Evolutionary conservation across 2,888 invertebrate species (phyloP), one percentile per base, ranked within the genome.

Genomic region (Agriotes lineatus): DNA sequence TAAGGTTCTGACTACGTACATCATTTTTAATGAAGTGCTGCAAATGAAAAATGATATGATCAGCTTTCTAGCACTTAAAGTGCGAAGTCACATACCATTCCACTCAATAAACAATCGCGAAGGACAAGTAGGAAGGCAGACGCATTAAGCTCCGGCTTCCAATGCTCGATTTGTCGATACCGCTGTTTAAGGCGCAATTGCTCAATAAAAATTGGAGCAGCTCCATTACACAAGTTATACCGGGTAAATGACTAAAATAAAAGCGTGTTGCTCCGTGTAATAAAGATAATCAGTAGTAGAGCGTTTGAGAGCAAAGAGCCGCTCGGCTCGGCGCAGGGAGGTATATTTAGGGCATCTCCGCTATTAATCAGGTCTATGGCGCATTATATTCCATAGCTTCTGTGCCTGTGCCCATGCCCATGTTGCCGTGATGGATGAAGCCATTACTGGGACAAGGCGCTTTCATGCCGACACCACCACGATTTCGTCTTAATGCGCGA

Each of bases 361-460:
- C 76, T 72, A 75, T 76, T 76, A 76, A 75, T 76, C 77, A 74
- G 73, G 74, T 75, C 44, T 70, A 74, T 73, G 73, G 74, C 63
- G 70, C 71, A 71, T 72, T 67, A 63, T 71, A 70, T 70, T 75
- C 64, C 74, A 73, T 61, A 25, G 67, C 63, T 58, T 52, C 63
- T 68, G 67, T 70, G 65, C 71, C 74, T 72, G 70, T 77, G 75
- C 75, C 76, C 76, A 75, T 77, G 75, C 75, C 76, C 76, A 75
- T 78, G 77, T 78, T 78, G 74, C 75, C 52, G 77, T 79, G 79
- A 79, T 78, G 72, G 78, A 79, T 78, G 79, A 76, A 71, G 73
- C 76, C 76, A 78, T 78, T 78, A 77, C 74, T 67, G 58, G 69
- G 74, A 77, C 74, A 73, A 73, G 74, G 76, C 73, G 66, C 63